Conservation (phyloP, 2,888 invertebrate genomes). For the Chalcis sispes region DNA sequence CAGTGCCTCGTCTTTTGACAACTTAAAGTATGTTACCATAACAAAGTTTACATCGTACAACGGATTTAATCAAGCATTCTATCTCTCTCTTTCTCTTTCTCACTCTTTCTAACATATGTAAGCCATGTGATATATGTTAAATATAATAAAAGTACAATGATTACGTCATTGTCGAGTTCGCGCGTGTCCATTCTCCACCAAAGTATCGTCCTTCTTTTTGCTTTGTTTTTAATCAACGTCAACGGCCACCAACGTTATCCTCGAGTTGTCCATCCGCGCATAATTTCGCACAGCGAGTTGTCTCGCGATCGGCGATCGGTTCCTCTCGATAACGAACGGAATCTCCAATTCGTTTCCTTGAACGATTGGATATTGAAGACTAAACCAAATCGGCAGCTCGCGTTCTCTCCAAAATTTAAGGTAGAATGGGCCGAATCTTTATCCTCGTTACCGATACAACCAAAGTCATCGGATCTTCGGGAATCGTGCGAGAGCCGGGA, state of each 20-base stretch:
- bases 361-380: constrained; percentile 68
- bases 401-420: constrained; percentile 60
- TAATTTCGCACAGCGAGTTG: constrained; percentile 56
- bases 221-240: background rate
- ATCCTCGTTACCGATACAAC: too few relatives aligned
- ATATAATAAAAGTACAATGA: constrained; percentile 36
- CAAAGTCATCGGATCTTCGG: background rate
- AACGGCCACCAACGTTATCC: constrained; percentile 48
- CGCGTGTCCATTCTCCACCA: constrained; percentile 13
- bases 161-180: constrained; percentile 2
- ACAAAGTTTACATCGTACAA: too few relatives aligned
- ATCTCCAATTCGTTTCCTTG: constrained; percentile 59
- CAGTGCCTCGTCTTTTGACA: too few relatives aligned
- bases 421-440: constrained; percentile 56
- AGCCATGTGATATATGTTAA: too few relatives aligned
- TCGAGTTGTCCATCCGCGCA: constrained; percentile 63
- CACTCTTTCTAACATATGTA: too few relatives aligned
- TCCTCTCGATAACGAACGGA: constrained; percentile 7
- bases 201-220: constrained; percentile 6
- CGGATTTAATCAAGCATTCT: too few relatives aligned
- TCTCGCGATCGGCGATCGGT: constrained; percentile 54
- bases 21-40: too few relatives aligned
- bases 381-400: constrained; percentile 60
- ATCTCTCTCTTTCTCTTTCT: too few relatives aligned
- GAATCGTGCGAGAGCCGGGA: constrained; percentile 43